Evolutionary conservation across 2,113 vertebrate genomes (phyloP), one percentile per base, ranked within the genome.

Genomic region (Ancistrus triradiatus): DNA sequence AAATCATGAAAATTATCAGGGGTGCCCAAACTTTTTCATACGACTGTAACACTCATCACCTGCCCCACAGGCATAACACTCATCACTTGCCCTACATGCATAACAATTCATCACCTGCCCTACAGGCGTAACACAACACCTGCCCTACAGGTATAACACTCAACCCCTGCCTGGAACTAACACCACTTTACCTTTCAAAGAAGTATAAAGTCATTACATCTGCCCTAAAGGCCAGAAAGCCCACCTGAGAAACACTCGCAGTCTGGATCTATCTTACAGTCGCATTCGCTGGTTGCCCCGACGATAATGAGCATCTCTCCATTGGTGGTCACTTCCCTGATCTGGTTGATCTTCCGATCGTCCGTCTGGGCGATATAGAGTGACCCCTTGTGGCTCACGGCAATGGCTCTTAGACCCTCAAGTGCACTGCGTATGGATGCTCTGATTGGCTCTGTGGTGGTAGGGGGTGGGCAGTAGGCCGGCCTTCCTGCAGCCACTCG

Each of bases 211-310:
- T 38, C 5, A 11, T 11, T 38, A 38, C 28, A n/a, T n/a, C 4
- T 5, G 28, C 28, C 28, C 28, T 33, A 33, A 27, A 35, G n/a
- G 27, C 27, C n/a, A n/a, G n/a, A n/a, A 31, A 4, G 27, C 86
- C 81, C 71, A 97, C 95, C 95, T 68, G 95, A 94, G 80, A 97
- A 98, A 69, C 96, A 98, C 81, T 98, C 94, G 77, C 95, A 98
- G 82, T 95, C 95, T 70, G 95, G 94, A 77, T 99, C 95, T 77
- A 98, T 98, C 87, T 98, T 98, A 80, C 96, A 99, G 88, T 99
- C 96, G 43, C 96, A 99, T 66, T 97, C 95, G 0, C 93, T 95
- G 0, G 93, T 91, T 2, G 92, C 90, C 59, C 96, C 96, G 1
- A 92, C 93, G 3, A 99, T 84, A 22, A 96, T 33, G 1, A 92